Evolutionary conservation across 2,113 vertebrate genomes (phyloP).

Genomic region (Salvelinus fontinalis): DNA sequence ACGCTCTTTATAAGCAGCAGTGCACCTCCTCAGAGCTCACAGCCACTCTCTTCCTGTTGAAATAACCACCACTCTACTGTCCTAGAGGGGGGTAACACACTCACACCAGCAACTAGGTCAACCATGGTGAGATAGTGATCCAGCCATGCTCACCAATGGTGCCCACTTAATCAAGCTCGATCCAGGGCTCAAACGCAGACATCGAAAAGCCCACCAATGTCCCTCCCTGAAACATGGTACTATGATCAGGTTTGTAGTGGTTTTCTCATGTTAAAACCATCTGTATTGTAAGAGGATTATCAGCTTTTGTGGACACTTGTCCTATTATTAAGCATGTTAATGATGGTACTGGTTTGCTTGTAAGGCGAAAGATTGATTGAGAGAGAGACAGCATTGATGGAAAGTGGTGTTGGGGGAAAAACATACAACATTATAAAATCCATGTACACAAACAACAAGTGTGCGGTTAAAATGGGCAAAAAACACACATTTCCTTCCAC

Average conservation of each 20-base stretch:
- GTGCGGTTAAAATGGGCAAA: no score
- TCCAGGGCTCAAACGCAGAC: conserved; percentile 39
- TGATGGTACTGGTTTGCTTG: conserved; percentile 27
- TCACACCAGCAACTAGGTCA: background rate
- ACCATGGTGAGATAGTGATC: no score
- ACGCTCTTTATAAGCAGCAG: conserved; percentile 67
- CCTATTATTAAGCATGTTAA: conserved; percentile 40
- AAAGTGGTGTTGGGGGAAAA: no score
- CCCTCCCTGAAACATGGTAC: no score
- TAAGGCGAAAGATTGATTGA: conserved; percentile 1
- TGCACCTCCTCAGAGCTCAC: conserved; percentile 60
- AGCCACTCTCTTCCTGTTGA: conserved; percentile 59
- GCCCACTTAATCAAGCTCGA: conserved; percentile 23
- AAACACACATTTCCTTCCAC: no score
- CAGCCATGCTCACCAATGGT: background rate
- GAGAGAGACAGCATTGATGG: background rate
- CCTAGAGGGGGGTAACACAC: conserved; percentile 54
- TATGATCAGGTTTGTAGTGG: no score
- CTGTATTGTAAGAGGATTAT: conserved; percentile 11
- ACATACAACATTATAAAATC: no score
- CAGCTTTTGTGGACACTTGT: conserved; percentile 21
- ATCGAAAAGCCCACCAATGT: background rate
- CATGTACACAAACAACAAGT: no score
- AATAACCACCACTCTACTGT: conserved; percentile 49
- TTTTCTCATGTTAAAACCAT: conserved; percentile 14